Conservation (phyloP, 2,888 invertebrate species). For the Drosophila paranaensis region DNA sequence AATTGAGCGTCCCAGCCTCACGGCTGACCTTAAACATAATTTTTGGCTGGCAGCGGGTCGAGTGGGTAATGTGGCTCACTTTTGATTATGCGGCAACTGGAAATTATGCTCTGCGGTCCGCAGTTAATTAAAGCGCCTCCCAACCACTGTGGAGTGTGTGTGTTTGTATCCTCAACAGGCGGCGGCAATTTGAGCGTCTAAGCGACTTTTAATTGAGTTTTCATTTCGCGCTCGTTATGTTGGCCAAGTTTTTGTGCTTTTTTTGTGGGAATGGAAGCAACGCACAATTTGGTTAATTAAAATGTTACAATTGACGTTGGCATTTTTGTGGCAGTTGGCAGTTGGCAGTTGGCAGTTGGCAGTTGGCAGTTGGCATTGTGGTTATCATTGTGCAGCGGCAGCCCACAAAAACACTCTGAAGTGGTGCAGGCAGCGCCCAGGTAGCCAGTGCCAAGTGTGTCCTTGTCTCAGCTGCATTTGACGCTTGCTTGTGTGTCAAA, state of each 20-base stretch:
- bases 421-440: conserved; percentile 18
- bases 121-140: conserved; percentile 66
- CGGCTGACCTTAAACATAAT: conserved; percentile 55
- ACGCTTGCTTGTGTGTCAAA: conserved; percentile 28
- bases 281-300: conserved; percentile 79
- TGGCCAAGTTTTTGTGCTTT: conserved; percentile 50
- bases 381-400: conserved; percentile 30
- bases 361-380: conserved; percentile 43
- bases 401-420: conserved; percentile 5
- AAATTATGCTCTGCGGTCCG: conserved; percentile 51
- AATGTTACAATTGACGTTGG: conserved; percentile 73
- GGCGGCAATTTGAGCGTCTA: conserved; percentile 57
- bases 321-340: conserved; percentile 51
- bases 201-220: conserved; percentile 80
- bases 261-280: not conserved
- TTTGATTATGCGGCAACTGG: conserved; percentile 55
- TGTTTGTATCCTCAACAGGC: conserved; percentile 33
- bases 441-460: conserved; percentile 40
- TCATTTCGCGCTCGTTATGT: conserved; percentile 52
- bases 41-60: conserved; percentile 23
- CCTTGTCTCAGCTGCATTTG: conserved; percentile 54
- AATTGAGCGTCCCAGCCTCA: conserved; percentile 30
- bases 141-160: conserved; percentile 8
- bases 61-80: conserved; percentile 47
- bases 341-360: conserved; percentile 45